phyloP scores from a whole-genome alignment of 2,113 vertebrate genomes.

The Rhea americana region DNA sequence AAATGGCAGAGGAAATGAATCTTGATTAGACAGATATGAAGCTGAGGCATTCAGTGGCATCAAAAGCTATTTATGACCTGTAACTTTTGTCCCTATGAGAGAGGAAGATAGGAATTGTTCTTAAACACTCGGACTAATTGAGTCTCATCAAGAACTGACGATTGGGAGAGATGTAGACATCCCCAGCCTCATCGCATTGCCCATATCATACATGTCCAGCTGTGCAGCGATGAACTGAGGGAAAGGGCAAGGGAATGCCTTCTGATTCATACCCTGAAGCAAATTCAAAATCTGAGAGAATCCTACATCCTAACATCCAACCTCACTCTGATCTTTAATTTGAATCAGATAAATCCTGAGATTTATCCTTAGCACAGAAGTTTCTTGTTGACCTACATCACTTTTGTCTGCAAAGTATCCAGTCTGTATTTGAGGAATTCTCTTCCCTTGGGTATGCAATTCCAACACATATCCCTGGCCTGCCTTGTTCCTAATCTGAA shows the following conservation, averaged over 20 bases:
- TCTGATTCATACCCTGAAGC: not conserved
- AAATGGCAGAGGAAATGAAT: not conserved
- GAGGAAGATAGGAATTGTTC: not conserved
- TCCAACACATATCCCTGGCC: not conserved
- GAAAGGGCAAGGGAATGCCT: not conserved
- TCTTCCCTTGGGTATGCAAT: not conserved
- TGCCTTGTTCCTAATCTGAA: not conserved
- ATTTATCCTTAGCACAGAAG: not conserved
- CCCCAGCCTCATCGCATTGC: not conserved
- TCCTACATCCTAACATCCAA: not conserved
- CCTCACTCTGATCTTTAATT: not conserved
- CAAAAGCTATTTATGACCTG: not conserved
- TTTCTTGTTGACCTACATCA: not conserved
- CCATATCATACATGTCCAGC: not conserved
- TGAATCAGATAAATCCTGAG: not conserved
- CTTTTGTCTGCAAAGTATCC: not conserved
- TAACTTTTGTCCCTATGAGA: not conserved
- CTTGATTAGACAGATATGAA: not conserved
- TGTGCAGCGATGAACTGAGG: not conserved
- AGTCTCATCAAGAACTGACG: not conserved
- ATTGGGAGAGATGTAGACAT: not conserved
- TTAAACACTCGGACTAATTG: not conserved
- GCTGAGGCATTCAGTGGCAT: not conserved
- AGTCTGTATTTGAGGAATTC: not conserved
- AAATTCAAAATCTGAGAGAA: not conserved